Conservation (phyloP, 2,888 invertebrate genomes). For the Phymatocera aterrima region DNA sequence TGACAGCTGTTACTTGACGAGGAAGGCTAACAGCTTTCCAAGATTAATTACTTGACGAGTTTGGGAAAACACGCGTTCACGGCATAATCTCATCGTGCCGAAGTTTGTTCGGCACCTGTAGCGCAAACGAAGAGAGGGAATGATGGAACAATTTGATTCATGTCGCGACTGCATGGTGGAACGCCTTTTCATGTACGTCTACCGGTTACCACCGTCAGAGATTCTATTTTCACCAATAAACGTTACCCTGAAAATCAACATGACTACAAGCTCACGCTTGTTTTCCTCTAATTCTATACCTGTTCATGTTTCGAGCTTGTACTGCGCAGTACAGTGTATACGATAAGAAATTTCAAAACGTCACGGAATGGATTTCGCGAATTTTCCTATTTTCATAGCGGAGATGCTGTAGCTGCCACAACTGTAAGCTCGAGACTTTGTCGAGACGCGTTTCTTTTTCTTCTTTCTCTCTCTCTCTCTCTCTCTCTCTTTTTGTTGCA, state of each 20-base stretch:
- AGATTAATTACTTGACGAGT: slow-evolving; percentile 32
- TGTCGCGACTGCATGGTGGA: not conserved
- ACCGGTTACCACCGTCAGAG: not conserved
- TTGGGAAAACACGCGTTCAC: slow-evolving; percentile 1
- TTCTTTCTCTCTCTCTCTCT: too few relatives aligned
- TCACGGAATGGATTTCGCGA: not conserved
- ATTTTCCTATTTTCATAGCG: not conserved
- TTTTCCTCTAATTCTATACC: not conserved
- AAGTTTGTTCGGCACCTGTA: slow-evolving; percentile 35
- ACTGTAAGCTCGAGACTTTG: slow-evolving; percentile 12
- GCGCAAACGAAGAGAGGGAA: slow-evolving; percentile 10
- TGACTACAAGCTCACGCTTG: too few relatives aligned
- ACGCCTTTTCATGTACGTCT: too few relatives aligned
- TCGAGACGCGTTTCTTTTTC: too few relatives aligned
- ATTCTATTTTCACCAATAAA: slow-evolving; percentile 1
- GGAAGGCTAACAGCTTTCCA: slow-evolving; percentile 17
- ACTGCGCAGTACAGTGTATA: too few relatives aligned
- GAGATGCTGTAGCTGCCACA: not conserved
- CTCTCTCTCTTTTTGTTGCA: slow-evolving; percentile 4
- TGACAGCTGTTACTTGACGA: slow-evolving; percentile 26
- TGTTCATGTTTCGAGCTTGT: too few relatives aligned
- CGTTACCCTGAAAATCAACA: not conserved
- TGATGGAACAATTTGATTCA: slow-evolving; percentile 11
- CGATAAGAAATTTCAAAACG: not conserved
- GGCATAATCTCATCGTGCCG: slow-evolving; percentile 18